phyloP scores from a whole-genome alignment of 2,797 vertebrate genomes.

The Bradypodion ventrale region DNA sequence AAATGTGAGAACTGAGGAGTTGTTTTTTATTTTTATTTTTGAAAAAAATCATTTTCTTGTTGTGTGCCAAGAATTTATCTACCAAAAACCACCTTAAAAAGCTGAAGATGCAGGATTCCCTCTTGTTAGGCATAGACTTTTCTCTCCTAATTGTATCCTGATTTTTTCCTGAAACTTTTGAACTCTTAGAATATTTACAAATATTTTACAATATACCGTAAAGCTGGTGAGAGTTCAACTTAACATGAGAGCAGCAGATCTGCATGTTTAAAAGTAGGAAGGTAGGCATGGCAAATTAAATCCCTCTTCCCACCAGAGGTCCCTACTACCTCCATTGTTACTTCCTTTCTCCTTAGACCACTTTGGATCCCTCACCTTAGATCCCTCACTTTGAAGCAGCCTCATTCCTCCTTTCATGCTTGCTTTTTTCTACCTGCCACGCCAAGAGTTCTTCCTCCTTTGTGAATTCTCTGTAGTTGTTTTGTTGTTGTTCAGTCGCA shows the following conservation, averaged over 20 bases:
- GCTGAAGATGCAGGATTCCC: background rate
- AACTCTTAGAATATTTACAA: background rate
- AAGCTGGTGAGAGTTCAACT: no score
- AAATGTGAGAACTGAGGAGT: background rate
- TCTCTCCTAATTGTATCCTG: background rate
- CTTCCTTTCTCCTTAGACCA: no score
- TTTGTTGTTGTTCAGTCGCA: no score
- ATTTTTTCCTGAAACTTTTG: background rate
- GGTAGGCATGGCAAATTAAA: no score
- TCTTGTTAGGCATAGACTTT: background rate
- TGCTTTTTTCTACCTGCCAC: no score
- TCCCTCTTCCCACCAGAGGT: no score
- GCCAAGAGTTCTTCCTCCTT: no score
- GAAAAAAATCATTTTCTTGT: conserved; percentile 4
- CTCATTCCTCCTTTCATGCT: no score
- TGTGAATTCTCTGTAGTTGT: no score
- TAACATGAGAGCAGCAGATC: background rate
- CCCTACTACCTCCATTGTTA: no score
- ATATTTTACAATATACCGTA: background rate
- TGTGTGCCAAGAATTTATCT: conserved; percentile 25
- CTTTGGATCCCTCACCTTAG: no score
- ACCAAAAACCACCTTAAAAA: conserved; percentile 25
- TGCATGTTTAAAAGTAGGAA: background rate
- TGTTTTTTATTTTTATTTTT: background rate
- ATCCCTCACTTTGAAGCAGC: no score